These are phyloP conservation scores for Ibycter americanus DNA, from an alignment of 2,797 vertebrate genomes.

Conservation along the genomic window DNA sequence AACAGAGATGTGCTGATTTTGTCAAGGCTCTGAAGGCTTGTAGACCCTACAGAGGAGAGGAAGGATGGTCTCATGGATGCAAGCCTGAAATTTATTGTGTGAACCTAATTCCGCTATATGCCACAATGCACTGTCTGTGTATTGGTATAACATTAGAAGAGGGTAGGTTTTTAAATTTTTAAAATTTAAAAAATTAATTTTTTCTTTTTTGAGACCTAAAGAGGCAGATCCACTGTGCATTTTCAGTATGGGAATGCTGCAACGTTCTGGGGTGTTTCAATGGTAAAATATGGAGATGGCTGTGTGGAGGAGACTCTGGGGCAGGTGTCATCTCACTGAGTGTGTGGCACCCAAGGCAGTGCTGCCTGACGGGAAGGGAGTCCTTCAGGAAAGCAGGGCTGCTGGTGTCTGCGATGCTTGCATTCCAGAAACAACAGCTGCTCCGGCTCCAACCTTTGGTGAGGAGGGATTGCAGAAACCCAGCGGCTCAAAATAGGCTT, in stretches of 20 bases:
- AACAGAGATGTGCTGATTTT: not conserved
- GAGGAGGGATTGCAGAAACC: not conserved
- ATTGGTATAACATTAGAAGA: not conserved
- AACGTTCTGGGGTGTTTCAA: not conserved
- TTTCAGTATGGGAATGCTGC: not conserved
- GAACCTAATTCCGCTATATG: not conserved
- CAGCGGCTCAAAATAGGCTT: not conserved
- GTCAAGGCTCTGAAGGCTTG: not conserved
- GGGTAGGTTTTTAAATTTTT: not conserved
- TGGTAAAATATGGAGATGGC: not conserved
- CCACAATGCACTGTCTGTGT: not conserved
- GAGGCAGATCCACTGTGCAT: not conserved
- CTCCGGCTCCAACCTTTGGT: not conserved
- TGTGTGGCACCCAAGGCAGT: not conserved
- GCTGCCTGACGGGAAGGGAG: not conserved
- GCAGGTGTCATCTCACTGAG: not conserved
- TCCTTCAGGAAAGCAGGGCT: not conserved
- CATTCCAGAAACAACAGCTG: not conserved
- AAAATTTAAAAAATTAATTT: too few relatives aligned
- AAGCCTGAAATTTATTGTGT: not conserved
- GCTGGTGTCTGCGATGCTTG: not conserved
- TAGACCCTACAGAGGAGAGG: not conserved
- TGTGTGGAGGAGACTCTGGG: not conserved
- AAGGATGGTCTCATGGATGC: not conserved
- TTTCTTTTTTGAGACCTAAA: not conserved